Evolutionary conservation across 2,797 vertebrate genomes (phyloP).

Genomic region (Simalia tracyae): DNA sequence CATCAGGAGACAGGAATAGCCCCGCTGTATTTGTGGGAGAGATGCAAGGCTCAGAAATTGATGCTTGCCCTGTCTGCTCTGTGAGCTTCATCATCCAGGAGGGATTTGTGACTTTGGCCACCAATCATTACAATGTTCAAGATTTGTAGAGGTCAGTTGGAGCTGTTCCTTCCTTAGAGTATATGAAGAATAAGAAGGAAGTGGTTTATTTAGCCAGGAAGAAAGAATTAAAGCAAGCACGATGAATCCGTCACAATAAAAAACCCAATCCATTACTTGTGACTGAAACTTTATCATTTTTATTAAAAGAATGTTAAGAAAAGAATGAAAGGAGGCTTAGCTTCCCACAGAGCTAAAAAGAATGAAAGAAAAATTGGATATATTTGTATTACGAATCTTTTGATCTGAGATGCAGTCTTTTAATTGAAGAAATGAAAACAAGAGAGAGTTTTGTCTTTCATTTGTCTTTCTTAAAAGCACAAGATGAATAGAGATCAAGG

Average conservation of each 20-base stretch:
- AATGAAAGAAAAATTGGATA: conserved; percentile 4
- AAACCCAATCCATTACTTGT: conserved; percentile 50
- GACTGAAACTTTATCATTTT: conserved; percentile 50
- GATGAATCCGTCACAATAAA: conserved; percentile 38
- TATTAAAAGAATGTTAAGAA: conserved; percentile 41
- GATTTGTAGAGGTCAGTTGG: not conserved
- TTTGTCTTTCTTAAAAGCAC: conserved; percentile 55
- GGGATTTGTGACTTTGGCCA: not conserved
- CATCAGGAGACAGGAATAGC: not conserved
- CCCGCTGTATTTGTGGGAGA: not conserved
- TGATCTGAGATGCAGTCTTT: conserved; percentile 51
- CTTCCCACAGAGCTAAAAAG: conserved; percentile 52
- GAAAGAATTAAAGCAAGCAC: conserved; percentile 47
- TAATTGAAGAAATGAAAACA: conserved; percentile 59
- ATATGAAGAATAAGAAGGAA: not conserved
- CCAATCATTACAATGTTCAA: not conserved
- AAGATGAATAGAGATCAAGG: conserved; percentile 55
- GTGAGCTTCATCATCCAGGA: not conserved
- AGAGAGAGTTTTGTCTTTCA: conserved; percentile 22
- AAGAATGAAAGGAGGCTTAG: not conserved
- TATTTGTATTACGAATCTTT: conserved; percentile 59
- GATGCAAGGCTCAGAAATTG: not conserved
- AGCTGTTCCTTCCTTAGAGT: not conserved
- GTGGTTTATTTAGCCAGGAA: conserved; percentile 15
- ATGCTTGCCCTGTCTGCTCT: not conserved